phyloP scores from a whole-genome alignment of 2,797 vertebrate species.

The Onychomys arenicola region DNA sequence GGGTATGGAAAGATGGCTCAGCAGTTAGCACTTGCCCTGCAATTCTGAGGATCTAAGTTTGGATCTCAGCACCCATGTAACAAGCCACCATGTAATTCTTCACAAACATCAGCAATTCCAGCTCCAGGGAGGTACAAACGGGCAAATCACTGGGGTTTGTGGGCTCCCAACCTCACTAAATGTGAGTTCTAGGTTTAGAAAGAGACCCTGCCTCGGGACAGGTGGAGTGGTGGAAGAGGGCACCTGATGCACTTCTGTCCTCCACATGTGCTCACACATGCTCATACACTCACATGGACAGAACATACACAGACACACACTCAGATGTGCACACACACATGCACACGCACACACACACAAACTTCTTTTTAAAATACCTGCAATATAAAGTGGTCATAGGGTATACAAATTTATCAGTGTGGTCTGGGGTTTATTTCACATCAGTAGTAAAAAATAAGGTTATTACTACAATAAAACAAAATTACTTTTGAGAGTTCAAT shows the following conservation, averaged over 20 bases:
- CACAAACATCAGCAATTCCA: background rate
- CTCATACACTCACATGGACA: background rate
- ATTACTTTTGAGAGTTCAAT: background rate
- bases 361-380: background rate
- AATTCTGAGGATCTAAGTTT: background rate
- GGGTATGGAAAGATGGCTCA: background rate
- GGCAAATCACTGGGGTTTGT: background rate
- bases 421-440: background rate
- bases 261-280: too few relatives aligned
- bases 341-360: background rate
- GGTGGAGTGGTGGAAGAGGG: background rate
- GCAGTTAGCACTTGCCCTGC: background rate
- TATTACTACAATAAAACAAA: conserved; percentile 45
- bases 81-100: background rate
- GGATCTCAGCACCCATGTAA: background rate
- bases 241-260: background rate
- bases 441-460: background rate
- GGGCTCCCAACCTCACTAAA: background rate
- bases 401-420: background rate
- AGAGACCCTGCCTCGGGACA: background rate
- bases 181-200: background rate
- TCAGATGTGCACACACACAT: fast-evolving
- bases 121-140: background rate
- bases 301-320: background rate
- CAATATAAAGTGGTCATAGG: background rate